Conservation (phyloP, 2,888 invertebrate species). For the Tinea semifulvella region DNA sequence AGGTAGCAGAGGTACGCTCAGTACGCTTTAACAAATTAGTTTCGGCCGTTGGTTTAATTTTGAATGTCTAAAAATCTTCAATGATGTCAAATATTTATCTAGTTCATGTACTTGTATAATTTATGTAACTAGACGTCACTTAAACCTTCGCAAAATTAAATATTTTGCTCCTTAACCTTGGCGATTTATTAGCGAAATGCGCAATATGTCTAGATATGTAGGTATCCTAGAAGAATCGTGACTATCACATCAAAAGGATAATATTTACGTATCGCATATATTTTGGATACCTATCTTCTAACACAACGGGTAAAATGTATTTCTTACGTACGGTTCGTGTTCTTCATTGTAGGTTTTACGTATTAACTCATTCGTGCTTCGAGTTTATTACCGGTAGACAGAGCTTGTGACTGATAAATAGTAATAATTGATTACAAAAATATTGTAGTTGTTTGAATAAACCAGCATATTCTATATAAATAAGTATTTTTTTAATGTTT, state of each 20-base stretch:
- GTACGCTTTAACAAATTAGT: too few species aligned
- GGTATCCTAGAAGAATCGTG: background rate
- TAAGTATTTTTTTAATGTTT: too few species aligned
- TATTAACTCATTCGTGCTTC: conserved; percentile 5
- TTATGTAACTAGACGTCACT: too few species aligned
- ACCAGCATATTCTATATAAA: too few species aligned
- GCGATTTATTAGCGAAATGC: conserved; percentile 4
- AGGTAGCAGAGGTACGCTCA: too few species aligned
- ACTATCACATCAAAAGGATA: conserved; percentile 6
- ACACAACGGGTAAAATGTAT: background rate
- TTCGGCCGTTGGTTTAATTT: too few species aligned
- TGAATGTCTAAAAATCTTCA: too few species aligned
- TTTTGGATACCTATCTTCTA: background rate
- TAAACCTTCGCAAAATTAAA: background rate
- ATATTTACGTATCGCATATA: conserved; percentile 1
- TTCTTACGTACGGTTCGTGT: background rate
- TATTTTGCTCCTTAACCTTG: conserved; percentile 4
- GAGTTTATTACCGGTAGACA: background rate
- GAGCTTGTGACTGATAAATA: conserved; percentile 1
- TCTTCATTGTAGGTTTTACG: conserved; percentile 4
- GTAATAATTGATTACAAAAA: conserved; percentile 2
- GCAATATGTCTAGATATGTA: background rate
- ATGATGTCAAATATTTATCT: too few species aligned
- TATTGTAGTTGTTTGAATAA: too few species aligned
- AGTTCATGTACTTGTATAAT: too few species aligned